Base-by-base conservation (phyloP, 2,888 invertebrate genomes). In the Melinopterus prodromus region DNA sequence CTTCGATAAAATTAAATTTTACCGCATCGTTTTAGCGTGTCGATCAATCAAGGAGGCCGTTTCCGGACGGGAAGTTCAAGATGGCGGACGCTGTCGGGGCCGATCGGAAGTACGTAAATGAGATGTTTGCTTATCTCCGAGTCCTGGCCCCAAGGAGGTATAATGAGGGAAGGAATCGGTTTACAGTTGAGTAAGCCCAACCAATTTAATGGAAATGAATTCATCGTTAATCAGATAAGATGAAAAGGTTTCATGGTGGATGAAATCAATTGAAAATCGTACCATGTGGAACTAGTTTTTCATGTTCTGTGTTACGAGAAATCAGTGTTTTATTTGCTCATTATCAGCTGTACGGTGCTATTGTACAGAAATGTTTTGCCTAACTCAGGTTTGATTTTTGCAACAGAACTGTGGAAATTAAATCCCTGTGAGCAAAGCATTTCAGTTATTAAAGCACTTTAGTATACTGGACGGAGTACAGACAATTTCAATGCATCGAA, bases 111-210 rank as follows among this genome's bases (percentile, higher is more conserved):
- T 53, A 53, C 53, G 82, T 81, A 82, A 83, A 83, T 82, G 83
- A 82, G 82, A 81, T 81, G 82, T 83, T 81, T 82, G 80, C 82
- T 82, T 82, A 83, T 82, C 82, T 53, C 53, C 53, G 12, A 53
- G 53, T 53, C 12, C 53, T 53, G 26, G 7, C 53, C 53, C 53
- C 53, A 12, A 53, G 53, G 53, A 12, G 53, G 53, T 53, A 53
- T 53, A 53, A 53, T 53, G 53, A 53, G 12, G 53, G 53, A 53
- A 53, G 53, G 53, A 53, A 53, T 53, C 53, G 53, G 53, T 53
- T 53, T 53, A 9, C 53, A 53, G 53, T 53, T 53, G 53, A 53
- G 12, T 53, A 53, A 53, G 53, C 53, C 53, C 53, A 12, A 53
- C 53, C 53, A 12, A 53, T 53, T 53, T 53, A 53, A 12, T 9